phyloP scores from a whole-genome alignment of 2,888 invertebrate species.

The Cosmopolites sordidus region DNA sequence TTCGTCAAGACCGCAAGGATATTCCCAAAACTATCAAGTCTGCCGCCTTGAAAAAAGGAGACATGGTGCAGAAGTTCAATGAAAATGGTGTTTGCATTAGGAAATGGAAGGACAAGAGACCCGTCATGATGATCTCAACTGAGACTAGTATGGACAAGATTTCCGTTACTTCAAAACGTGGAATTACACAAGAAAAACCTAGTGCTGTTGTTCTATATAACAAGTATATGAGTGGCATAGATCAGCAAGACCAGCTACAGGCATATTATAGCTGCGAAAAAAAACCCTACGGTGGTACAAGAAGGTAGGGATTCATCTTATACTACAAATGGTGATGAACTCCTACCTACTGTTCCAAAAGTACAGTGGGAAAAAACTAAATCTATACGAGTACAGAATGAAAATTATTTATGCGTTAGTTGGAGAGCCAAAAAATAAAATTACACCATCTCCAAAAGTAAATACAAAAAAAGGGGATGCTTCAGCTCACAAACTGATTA shows the following conservation, averaged over 20 bases:
- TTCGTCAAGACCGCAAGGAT: not conserved
- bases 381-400: no score
- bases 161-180: not conserved
- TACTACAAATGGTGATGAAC: no score
- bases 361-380: no score
- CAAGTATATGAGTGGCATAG: not conserved
- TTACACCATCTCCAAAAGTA: no score
- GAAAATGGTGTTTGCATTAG: not conserved
- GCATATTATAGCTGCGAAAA: constrained; percentile 5
- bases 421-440: no score
- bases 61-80: not conserved
- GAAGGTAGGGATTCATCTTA: no score
- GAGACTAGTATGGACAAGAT: not conserved
- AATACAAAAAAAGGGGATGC: no score
- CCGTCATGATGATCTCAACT: not conserved
- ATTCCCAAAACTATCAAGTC: constrained; percentile 2
- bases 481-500: no score
- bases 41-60: not conserved
- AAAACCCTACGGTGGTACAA: no score
- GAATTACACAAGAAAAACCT: not conserved
- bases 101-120: not conserved
- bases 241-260: constrained; percentile 2
- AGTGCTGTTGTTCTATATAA: not conserved
- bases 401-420: no score
- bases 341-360: no score